phyloP scores from a whole-genome alignment of 2,888 invertebrate species.

The Eilema caniola region DNA sequence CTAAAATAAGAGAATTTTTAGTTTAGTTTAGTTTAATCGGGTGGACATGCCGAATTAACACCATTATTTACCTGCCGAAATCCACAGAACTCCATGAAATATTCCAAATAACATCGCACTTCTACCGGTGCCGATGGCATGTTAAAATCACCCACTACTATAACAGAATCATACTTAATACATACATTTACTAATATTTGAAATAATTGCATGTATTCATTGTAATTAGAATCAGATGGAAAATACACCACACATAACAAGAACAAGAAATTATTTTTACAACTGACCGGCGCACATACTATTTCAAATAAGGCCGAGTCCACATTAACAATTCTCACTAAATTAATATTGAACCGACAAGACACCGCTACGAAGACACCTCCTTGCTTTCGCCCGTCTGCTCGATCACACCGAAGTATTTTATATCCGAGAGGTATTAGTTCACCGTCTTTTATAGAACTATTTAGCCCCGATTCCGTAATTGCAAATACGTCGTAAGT shows the following conservation, averaged over 20 bases:
- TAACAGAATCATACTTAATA: slow-evolving; percentile 23
- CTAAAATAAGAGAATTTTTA: too few relatives aligned
- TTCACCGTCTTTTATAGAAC: slow-evolving; percentile 23
- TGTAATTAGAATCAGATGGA: slow-evolving; percentile 19
- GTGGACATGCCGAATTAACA: too few relatives aligned
- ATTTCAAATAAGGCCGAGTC: slow-evolving; percentile 24
- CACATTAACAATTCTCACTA: slow-evolving; percentile 6
- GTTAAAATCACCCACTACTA: slow-evolving; percentile 31
- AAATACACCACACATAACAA: slow-evolving; percentile 29
- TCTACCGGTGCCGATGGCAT: slow-evolving; percentile 19
- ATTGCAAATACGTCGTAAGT: slow-evolving; percentile 20
- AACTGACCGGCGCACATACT: slow-evolving; percentile 19
- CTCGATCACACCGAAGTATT: too few relatives aligned
- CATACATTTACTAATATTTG: slow-evolving; percentile 28
- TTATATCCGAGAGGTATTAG: slow-evolving; percentile 12
- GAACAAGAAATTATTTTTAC: slow-evolving; percentile 22
- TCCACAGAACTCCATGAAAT: slow-evolving; percentile 25
- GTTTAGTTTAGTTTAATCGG: too few relatives aligned
- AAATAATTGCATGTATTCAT: slow-evolving; percentile 27
- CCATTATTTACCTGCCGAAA: slow-evolving; percentile 27
- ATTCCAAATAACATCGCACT: slow-evolving; percentile 27
- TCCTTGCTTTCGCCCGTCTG: too few relatives aligned
- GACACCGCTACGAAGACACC: too few relatives aligned
- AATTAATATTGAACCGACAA: not conserved
- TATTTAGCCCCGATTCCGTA: slow-evolving; percentile 23